Conservation (phyloP, 2,888 invertebrate species). For the Drosophila mayaguana region DNA sequence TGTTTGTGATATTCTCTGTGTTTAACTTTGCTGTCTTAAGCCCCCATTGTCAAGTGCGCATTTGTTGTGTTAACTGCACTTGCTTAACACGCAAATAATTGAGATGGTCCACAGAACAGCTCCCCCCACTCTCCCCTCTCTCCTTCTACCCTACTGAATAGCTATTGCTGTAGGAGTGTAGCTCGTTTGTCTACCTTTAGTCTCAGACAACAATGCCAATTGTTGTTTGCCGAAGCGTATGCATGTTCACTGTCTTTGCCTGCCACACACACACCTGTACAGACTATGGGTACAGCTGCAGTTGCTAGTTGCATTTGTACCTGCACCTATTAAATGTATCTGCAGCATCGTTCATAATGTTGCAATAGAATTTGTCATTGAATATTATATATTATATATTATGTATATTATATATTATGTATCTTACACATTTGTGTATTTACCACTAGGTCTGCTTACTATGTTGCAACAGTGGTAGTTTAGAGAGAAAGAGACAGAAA, state of each 20-base stretch:
- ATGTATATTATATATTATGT: neutral
- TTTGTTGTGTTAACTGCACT: constrained; percentile 64
- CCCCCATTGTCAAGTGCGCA: constrained; percentile 44
- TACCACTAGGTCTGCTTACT: constrained; percentile 2
- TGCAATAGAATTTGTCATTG: constrained; percentile 44
- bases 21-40: constrained; percentile 23
- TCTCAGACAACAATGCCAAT: constrained; percentile 58
- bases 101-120: constrained; percentile 34
- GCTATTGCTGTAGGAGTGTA: neutral
- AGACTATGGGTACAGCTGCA: constrained; percentile 20
- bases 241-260: constrained; percentile 27
- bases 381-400: constrained; percentile 21
- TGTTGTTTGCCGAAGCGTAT: constrained; percentile 55
- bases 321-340: constrained; percentile 18
- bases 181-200: constrained; percentile 30
- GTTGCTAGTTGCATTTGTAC: neutral
- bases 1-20: constrained; percentile 8
- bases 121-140: neutral
- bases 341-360: constrained; percentile 36
- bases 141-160: neutral
- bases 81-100: constrained; percentile 72
- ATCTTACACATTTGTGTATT: neutral
- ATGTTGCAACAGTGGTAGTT: no score
- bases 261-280: constrained; percentile 5
- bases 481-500: neutral